Base-by-base conservation (phyloP, 2,113 vertebrate species). In the Cyprinodon brontotheroides region DNA sequence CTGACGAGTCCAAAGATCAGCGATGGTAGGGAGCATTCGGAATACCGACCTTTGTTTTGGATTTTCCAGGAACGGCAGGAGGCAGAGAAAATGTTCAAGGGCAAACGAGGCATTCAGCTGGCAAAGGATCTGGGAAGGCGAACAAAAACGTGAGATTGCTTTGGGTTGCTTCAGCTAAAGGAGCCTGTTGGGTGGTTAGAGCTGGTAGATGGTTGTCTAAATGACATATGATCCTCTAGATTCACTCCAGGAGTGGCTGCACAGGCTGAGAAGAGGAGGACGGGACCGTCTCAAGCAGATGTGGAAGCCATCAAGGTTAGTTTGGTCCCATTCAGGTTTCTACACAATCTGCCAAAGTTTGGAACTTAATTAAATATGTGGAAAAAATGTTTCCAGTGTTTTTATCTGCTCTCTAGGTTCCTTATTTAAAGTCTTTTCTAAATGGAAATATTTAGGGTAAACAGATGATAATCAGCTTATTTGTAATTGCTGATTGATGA, bases 1-100 rank as follows among this genome's bases (percentile, higher is more conserved):
- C 4, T 17, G 45, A 22, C 29, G 36, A 61, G 13, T 2, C 40
- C 63, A 22, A 22, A 57, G n/a, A 4, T 7, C 1, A 20, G 20
- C 2, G 15, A 57, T 57, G 50, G 8, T 57, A 57, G 6, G 10
- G 22, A 65, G 3, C 2, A 39, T 15, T 40, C 8, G 39, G 41
- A 41, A 41, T 29, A 10, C 36, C 7, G 20, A 9, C 14, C 10
- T 40, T 8, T 97, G 94, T 96, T 94, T 96, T 69, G 87, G 29
- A 29, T 29, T 29, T 94, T 94, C 87, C 95, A 99, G 98, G 98
- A 99, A 95, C 97, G 98, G 86, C 96, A 99, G 94, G 98, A 99
- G 94, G 98, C 98, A 87, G 98, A 99, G 96, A 98, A 97, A 97
- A 98, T 99, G 98, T 99, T 99, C 96, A 99, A 98, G 94, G 98